Base-by-base conservation (phyloP, 2,888 invertebrate genomes). In the Xestia sexstrigata region DNA sequence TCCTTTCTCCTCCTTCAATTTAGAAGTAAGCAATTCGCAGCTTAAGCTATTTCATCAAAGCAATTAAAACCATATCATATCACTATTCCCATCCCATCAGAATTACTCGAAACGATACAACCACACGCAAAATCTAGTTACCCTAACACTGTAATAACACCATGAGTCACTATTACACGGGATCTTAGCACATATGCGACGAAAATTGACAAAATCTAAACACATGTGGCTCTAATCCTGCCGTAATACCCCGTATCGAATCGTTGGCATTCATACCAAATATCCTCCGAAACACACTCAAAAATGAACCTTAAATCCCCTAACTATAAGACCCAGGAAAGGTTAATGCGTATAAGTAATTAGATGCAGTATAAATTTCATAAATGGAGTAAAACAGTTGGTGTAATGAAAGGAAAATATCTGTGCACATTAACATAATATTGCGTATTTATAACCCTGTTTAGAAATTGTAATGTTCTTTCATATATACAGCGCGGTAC, bases 371-470 rank as follows among this genome's bases (percentile, higher is more conserved):
- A 90, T 93, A 92, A 93, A 92, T 92, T 91, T 89, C 88, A 89
- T 89, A 91, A 91, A 91, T 91, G 90, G 90, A 88, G 88, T 89
- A 88, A 89, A 93, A 92, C 94, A 93, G 92, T 93, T 93, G 93
- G 90, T 82, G 90, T 88, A 88, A 91, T 93, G 91, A 91, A 89
- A 90, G 89, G 82, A 89, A 90, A 90, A 90, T 92, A 89, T 91
- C 89, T 88, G 75, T 70, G 83, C 76, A 68, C 63, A 86, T 84
- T 89, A 87, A 78, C 81, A 79, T 87, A 82, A 87, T 84, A 83
- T 84, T 71, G 78, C 72, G 81, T 89, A 89, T 88, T 88, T 88
- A 89, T 88, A 69, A 60, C 75, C 26, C 55, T 77, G 82, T 80
- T 83, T 88, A 80, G 89, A 83, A 78, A 86, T 78, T 84, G 84